These are phyloP conservation scores for Melanotaenia pygmaea DNA, from an alignment of 2,797 vertebrate species.

Conservation along the genomic window DNA sequence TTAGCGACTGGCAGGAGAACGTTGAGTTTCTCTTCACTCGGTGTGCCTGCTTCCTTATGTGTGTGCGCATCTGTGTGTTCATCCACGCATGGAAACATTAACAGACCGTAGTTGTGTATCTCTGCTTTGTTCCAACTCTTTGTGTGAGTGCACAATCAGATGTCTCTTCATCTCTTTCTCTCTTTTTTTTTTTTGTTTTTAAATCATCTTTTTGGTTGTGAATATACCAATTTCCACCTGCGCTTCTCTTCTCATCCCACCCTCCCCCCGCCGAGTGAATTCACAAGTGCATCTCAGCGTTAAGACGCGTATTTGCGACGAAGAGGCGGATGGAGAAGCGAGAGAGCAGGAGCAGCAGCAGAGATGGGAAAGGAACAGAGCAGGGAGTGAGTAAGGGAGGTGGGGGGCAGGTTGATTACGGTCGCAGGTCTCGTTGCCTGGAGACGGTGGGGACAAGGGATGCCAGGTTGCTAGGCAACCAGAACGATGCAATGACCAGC, in stretches of 20 bases:
- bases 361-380: conserved; percentile 55
- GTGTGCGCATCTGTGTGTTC: conserved; percentile 50
- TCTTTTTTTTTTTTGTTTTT: neutral
- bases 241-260: conserved; percentile 23
- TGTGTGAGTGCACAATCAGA: conserved; percentile 36
- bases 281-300: conserved; percentile 61
- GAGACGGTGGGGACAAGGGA: conserved; percentile 84
- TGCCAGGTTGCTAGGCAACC: conserved; percentile 86
- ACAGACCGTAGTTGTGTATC: conserved; percentile 36
- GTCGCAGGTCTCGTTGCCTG: conserved; percentile 86
- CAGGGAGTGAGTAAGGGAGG: conserved; percentile 21
- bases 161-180: conserved; percentile 33
- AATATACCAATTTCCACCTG: conserved; percentile 70
- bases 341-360: conserved; percentile 57
- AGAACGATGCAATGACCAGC: conserved; percentile 82
- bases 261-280: conserved; percentile 43
- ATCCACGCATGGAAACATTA: conserved; percentile 52
- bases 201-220: conserved; percentile 13
- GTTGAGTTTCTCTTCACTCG: conserved; percentile 38
- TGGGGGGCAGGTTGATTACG: conserved; percentile 84
- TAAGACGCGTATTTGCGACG: conserved; percentile 57
- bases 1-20: conserved; percentile 47
- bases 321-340: conserved; percentile 56
- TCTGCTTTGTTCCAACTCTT: conserved; percentile 61
- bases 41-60: conserved; percentile 36